A percentile compares a stretch with the other conserved stretches of the same genome.
phyloP scores from a whole-genome alignment of 2,888 invertebrate genomes.

The Sceliomorpha sp. region DNA sequence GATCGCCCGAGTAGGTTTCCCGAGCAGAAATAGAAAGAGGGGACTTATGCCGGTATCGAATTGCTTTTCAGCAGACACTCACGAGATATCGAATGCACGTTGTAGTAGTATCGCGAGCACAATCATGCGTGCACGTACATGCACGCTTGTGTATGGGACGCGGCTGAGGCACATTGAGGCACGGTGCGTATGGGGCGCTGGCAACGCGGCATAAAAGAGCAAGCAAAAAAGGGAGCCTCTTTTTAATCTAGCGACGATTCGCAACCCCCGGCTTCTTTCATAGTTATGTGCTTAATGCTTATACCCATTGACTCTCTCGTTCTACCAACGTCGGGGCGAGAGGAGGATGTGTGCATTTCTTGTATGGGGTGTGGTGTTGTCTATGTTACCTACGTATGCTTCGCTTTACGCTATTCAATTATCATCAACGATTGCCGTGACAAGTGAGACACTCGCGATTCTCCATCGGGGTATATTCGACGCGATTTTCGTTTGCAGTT shows the following conservation, averaged over 20 bases:
- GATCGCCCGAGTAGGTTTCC: conserved; percentile 45
- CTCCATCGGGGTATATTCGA: no score
- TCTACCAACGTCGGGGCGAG: conserved; percentile 35
- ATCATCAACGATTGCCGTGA: no score
- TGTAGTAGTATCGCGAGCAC: conserved; percentile 44
- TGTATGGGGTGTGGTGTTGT: conserved; percentile 39
- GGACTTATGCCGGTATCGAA: conserved; percentile 68
- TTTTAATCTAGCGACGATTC: conserved; percentile 80
- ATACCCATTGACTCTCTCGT: conserved; percentile 57
- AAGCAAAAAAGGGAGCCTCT: conserved; percentile 78
- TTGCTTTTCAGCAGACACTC: conserved; percentile 70
- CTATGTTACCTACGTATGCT: conserved; percentile 33
- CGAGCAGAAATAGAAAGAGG: conserved; percentile 42
- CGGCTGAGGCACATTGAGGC: conserved; percentile 60
- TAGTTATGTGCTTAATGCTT: conserved; percentile 76
- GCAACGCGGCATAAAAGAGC: conserved; percentile 75
- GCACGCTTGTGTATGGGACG: conserved; percentile 49
- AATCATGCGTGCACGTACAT: conserved; percentile 37
- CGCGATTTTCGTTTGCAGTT: no score
- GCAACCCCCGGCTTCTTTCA: conserved; percentile 76
- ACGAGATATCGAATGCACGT: conserved; percentile 69
- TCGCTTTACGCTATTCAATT: conserved; percentile 40
- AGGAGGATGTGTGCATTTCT: conserved; percentile 33
- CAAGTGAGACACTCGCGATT: conserved; percentile 8
- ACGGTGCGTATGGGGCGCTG: conserved; percentile 65